Evolutionary conservation across 2,113 vertebrate species (phyloP).

Genomic region (Phalacrocorax pelagicus): DNA sequence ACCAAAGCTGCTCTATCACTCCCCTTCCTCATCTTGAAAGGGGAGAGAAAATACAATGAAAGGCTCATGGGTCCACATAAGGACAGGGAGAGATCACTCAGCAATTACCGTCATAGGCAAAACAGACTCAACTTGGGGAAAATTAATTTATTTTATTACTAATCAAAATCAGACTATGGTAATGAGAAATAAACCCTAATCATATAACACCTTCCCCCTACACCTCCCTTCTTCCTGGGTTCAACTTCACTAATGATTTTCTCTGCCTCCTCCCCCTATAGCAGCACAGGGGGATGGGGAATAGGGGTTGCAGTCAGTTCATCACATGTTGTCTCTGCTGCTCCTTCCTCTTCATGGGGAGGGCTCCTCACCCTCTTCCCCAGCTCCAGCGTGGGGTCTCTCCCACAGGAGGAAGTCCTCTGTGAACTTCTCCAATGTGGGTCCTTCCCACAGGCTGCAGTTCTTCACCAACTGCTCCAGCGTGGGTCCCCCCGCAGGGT

Average conservation of each 20-base stretch:
- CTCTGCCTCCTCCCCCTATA: not conserved
- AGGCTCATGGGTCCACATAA: not conserved
- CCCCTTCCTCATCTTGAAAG: not conserved
- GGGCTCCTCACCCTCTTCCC: not conserved
- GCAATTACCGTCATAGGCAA: not conserved
- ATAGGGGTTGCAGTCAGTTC: not conserved
- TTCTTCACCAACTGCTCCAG: too few relatives aligned
- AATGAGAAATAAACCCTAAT: not conserved
- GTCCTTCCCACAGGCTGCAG: too few relatives aligned
- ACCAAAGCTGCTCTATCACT: not conserved
- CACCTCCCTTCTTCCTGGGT: not conserved
- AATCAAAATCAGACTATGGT: not conserved
- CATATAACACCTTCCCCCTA: not conserved
- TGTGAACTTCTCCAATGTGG: not conserved
- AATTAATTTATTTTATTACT: not conserved
- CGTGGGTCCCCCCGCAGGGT: too few relatives aligned
- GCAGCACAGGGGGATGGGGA: rapidly evolving
- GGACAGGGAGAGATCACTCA: not conserved
- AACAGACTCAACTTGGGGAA: not conserved
- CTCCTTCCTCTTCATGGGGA: not conserved
- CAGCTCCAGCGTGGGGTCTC: not conserved
- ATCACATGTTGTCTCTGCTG: too few relatives aligned
- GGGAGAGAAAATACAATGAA: not conserved
- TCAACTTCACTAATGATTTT: not conserved
- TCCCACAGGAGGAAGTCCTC: not conserved